phyloP scores from a whole-genome alignment of 2,888 invertebrate genomes.

The Dryobotodes eremita region DNA sequence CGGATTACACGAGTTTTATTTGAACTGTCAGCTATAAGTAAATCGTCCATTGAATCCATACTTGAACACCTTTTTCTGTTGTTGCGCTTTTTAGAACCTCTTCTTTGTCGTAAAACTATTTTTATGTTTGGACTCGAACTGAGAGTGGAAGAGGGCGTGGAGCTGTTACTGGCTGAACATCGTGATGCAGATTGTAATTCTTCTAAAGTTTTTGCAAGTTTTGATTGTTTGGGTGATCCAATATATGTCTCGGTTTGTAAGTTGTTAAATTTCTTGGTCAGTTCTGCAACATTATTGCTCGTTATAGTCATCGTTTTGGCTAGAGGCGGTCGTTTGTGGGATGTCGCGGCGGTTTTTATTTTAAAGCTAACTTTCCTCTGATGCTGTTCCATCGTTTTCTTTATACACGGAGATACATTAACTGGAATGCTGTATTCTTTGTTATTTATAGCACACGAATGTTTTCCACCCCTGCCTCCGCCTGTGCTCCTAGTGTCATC shows the following conservation, averaged over 20 bases:
- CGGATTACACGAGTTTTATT: constrained; percentile 83
- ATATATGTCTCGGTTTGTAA: constrained; percentile 88
- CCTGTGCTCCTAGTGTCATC: constrained; percentile 88
- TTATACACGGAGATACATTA: constrained; percentile 73
- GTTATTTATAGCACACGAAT: constrained; percentile 66
- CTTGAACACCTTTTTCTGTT: constrained; percentile 89
- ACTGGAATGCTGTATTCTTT: constrained; percentile 71
- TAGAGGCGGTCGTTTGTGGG: constrained; percentile 85
- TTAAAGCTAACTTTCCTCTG: constrained; percentile 92
- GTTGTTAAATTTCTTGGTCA: constrained; percentile 93
- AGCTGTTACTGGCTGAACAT: constrained; percentile 83
- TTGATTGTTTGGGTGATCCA: constrained; percentile 88
- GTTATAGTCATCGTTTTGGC: constrained; percentile 88
- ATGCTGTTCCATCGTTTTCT: constrained; percentile 82
- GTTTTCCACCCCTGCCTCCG: constrained; percentile 79
- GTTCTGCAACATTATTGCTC: constrained; percentile 92
- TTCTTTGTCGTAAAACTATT: constrained; percentile 86
- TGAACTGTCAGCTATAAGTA: constrained; percentile 77
- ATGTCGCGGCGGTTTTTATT: constrained; percentile 88
- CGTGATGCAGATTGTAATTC: constrained; percentile 79
- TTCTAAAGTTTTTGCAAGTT: constrained; percentile 90
- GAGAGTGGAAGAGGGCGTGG: constrained; percentile 87
- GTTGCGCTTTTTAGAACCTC: constrained; percentile 87
- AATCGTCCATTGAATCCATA: constrained; percentile 87
- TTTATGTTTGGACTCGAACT: constrained; percentile 89